Evolutionary conservation across 2,113 vertebrate genomes (phyloP), one percentile per base, ranked within the genome.

Genomic region (Chloropsis hardwickii): DNA sequence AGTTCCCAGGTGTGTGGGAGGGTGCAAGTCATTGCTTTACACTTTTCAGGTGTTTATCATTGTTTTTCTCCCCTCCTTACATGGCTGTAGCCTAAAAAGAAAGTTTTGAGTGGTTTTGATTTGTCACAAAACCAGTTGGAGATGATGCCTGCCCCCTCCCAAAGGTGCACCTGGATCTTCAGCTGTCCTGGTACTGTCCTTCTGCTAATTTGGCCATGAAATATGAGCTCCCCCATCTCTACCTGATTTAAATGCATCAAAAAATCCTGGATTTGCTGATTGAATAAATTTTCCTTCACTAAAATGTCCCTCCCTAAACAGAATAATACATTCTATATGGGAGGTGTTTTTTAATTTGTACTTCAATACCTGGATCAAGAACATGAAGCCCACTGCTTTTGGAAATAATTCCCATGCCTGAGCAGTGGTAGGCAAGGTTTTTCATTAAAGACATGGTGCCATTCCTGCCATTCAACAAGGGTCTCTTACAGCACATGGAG

Each of bases 31-130:
- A 9, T 18, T 60, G 23, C 33, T 86, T 64, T 54, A 24, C 44
- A 7, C 0, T 5, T 2, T 37, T 14, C 54, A 19, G 10, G 15
- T 80, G 18, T 48, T 70, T 27, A 4, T 13, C 22, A 0, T 17
- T 22, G 22, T 53, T 86, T 35, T 37, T 73, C 4, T 81, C 60
- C 29, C 40, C 42, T 71, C 25, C 18, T 45, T 64, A 10, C 5
- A 0, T 25, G 11, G 3, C n/a, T 29, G 37, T 57, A 57, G 23
- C 74, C 42, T 35, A 13, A 61, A 74, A 60, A 56, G 13, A 70
- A 67, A n/a, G 14, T n/a, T 90, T 21, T 51, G 16, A 14, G 21
- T 24, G 23, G 3, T 54, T 94, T 76, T 69, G 8, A 31, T 65
- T 64, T 81, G 35, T 78, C 42, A 25, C 50, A 50, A 8, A 53